A percentile compares a stretch with the other conserved stretches of the same genome.
phyloP scores from a whole-genome alignment of 2,113 vertebrate species.

The Campylomormyrus tamandua region DNA sequence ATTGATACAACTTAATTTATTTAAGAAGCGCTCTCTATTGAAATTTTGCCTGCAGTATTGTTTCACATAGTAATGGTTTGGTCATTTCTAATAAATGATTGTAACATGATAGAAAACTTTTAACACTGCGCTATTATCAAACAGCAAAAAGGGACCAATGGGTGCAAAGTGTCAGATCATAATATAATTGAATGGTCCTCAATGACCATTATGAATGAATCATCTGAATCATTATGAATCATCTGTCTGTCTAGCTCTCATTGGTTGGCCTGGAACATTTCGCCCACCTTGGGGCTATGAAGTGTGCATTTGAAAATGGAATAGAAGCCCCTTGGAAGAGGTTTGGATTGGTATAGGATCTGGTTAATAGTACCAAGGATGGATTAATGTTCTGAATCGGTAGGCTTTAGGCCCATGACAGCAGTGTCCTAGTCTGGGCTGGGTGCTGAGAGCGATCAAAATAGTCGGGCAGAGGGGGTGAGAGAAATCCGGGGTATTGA shows the following conservation, averaged over 20 bases:
- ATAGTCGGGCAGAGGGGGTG: conserved; percentile 19
- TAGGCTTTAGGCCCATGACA: not conserved
- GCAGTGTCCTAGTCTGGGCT: not conserved
- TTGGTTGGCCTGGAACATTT: not conserved
- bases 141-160: not conserved
- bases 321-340: not conserved
- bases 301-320: not conserved
- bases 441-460: not conserved
- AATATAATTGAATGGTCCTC: not conserved
- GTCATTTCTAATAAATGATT: not conserved
- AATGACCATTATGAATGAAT: not conserved
- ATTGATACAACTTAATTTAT: not conserved
- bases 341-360: not conserved
- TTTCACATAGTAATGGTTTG: not conserved
- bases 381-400: not conserved
- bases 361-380: not conserved
- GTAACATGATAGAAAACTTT: not conserved
- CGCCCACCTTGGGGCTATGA: not conserved
- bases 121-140: not conserved
- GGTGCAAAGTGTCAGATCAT: not conserved
- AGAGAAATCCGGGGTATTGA: conserved; percentile 25
- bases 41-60: not conserved
- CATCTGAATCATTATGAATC: too few relatives aligned
- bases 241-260: not conserved
- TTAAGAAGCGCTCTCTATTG: not conserved